Conservation (phyloP, 2,797 vertebrate genomes). For the Coccyzus lansbergi region DNA sequence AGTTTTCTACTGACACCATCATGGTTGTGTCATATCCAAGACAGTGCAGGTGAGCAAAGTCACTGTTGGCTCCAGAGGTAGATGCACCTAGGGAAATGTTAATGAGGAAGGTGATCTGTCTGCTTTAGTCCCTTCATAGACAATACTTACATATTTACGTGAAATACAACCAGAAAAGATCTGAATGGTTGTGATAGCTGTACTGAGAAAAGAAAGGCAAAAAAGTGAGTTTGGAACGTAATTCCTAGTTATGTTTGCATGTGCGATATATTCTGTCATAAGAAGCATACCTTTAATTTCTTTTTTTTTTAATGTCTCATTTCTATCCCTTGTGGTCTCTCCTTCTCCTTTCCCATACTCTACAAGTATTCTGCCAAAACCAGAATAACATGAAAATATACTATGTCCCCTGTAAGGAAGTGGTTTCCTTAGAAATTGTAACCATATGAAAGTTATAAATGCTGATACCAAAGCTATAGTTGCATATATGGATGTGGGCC, state of each 20-base stretch:
- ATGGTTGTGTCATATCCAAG: not conserved
- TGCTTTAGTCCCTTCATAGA: not conserved
- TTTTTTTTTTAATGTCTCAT: not conserved
- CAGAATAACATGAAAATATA: not conserved
- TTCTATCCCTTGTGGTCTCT: not conserved
- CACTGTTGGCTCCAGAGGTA: not conserved
- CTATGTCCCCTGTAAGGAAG: conserved; percentile 20
- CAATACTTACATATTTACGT: accelerated
- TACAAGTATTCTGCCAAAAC: not conserved
- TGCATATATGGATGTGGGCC: not conserved
- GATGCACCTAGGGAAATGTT: not conserved
- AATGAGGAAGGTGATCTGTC: no score
- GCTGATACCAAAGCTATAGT: not conserved
- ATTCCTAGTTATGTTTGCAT: not conserved
- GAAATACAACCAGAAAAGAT: not conserved
- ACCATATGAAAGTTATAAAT: conserved; percentile 35
- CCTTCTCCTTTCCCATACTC: not conserved
- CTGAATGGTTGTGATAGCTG: not conserved
- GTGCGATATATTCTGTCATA: not conserved
- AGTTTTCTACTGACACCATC: not conserved
- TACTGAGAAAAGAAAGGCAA: not conserved
- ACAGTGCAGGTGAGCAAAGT: not conserved
- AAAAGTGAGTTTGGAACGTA: not conserved
- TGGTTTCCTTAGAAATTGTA: conserved; percentile 57
- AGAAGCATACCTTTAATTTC: not conserved